Evolutionary conservation across 2,888 invertebrate species (phyloP).

Genomic region (Notodonta ziczac): DNA sequence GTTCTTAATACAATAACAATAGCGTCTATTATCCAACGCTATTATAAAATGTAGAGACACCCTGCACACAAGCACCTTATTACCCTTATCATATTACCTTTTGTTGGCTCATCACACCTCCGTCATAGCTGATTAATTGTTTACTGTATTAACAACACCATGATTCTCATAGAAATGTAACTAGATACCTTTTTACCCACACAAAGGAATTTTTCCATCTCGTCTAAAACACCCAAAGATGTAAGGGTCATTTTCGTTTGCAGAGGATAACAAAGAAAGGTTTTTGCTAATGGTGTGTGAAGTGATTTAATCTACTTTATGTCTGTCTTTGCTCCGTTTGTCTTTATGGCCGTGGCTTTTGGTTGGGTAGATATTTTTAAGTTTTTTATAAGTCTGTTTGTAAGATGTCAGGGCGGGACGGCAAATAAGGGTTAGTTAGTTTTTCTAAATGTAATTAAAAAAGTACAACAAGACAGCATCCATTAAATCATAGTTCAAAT

Average conservation of each 20-base stretch:
- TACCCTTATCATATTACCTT: slow-evolving; percentile 45
- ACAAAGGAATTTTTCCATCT: slow-evolving; percentile 33
- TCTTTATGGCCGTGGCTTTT: slow-evolving; percentile 50
- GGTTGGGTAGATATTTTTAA: slow-evolving; percentile 50
- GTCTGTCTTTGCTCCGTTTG: slow-evolving; percentile 55
- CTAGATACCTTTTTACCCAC: slow-evolving; percentile 36
- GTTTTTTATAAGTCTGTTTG: slow-evolving; percentile 34
- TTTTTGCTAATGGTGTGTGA: slow-evolving; percentile 70
- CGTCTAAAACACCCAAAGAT: slow-evolving; percentile 11
- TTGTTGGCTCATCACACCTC: slow-evolving; percentile 52
- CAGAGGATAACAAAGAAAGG: slow-evolving; percentile 46
- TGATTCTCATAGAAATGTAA: slow-evolving; percentile 38
- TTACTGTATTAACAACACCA: slow-evolving; percentile 40
- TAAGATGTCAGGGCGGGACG: slow-evolving; percentile 25
- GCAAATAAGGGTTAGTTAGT: slow-evolving; percentile 23
- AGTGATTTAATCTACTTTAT: slow-evolving; percentile 71
- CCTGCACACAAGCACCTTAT: slow-evolving; percentile 9
- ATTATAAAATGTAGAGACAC: neutral
- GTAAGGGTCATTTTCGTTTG: slow-evolving; percentile 45
- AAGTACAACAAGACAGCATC: too few species aligned
- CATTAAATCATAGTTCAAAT: too few species aligned
- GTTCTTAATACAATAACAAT: neutral
- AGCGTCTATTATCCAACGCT: neutral
- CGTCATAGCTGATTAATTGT: slow-evolving; percentile 67
- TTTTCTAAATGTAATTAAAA: neutral